A percentile compares a stretch with the other conserved stretches of the same genome.
Evolutionary conservation across 1,140 invertebrate genomes (phyloP).

Genomic region (Aphelinus certus): DNA sequence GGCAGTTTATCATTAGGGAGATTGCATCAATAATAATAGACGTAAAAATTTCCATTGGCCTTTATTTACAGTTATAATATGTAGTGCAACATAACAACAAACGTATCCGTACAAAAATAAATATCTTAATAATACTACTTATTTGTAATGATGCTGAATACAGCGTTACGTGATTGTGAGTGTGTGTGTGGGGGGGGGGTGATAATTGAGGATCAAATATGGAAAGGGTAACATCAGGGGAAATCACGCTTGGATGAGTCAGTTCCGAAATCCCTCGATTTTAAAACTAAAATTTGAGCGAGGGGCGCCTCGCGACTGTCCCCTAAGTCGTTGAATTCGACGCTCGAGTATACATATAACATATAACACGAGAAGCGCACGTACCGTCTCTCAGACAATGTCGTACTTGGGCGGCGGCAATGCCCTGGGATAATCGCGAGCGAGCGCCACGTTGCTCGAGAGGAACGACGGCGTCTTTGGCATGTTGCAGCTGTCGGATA

Average conservation of each 20-base stretch:
- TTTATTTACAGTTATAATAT: slow-evolving; percentile 24
- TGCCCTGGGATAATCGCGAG: slow-evolving; percentile 37
- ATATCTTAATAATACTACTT: slow-evolving; percentile 23
- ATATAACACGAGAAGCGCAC: too few species aligned
- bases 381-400: slow-evolving; percentile 19
- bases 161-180: too few species aligned
- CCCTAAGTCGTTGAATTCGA: too few species aligned
- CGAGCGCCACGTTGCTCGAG: slow-evolving; percentile 47
- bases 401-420: slow-evolving; percentile 43
- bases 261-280: slow-evolving; percentile 20
- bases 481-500: slow-evolving; percentile 41
- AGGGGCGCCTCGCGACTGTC: too few species aligned
- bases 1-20: too few species aligned
- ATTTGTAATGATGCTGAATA: background rate
- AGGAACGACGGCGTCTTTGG: slow-evolving; percentile 60
- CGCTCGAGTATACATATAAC: too few species aligned
- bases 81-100: slow-evolving; percentile 1
- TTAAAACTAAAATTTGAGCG: background rate
- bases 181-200: too few species aligned
- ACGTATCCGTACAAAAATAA: slow-evolving; percentile 25
- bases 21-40: background rate
- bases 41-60: slow-evolving; percentile 1
- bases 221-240: background rate
- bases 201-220: background rate
- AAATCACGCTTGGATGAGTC: slow-evolving; percentile 17